A percentile compares a stretch with the other conserved stretches of the same genome.
Evolutionary conservation across 2,797 vertebrate genomes (phyloP).

Genomic region (Buceros bicornis): DNA sequence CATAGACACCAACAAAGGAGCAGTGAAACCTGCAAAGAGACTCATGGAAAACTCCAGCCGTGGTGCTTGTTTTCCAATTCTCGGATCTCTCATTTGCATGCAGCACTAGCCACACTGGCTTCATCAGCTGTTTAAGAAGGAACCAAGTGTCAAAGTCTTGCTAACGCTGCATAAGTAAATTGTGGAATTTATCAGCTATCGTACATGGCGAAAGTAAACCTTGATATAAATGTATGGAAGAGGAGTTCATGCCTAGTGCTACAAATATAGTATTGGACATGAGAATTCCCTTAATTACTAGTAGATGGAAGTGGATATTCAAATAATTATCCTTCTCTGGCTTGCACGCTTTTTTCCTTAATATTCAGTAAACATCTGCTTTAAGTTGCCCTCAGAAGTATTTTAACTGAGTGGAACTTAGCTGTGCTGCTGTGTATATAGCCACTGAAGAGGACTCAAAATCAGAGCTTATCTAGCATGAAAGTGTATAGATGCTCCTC

Average conservation of each 20-base stretch:
- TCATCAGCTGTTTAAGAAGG: not conserved
- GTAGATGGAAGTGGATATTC: not conserved
- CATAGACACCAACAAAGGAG: not conserved
- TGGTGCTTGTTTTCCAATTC: not conserved
- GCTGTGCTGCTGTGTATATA: not conserved
- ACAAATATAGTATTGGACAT: not conserved
- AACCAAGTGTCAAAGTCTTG: not conserved
- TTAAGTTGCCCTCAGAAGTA: not conserved
- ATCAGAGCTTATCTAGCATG: not conserved
- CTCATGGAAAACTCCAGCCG: not conserved
- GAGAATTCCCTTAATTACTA: not conserved
- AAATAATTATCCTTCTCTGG: not conserved
- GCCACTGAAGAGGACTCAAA: not conserved
- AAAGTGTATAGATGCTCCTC: not conserved
- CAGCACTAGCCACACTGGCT: not conserved
- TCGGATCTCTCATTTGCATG: not conserved
- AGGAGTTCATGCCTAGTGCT: not conserved
- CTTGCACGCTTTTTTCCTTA: rapidly evolving
- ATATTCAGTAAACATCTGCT: not conserved
- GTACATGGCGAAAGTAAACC: not conserved
- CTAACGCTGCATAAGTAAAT: not conserved
- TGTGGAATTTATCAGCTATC: not conserved
- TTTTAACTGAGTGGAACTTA: not conserved
- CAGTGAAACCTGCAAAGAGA: not conserved
- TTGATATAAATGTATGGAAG: not conserved